Evolutionary conservation across 2,888 invertebrate genomes (phyloP), one percentile per base, ranked within the genome.

Genomic region (Malthinus flaveolus): DNA sequence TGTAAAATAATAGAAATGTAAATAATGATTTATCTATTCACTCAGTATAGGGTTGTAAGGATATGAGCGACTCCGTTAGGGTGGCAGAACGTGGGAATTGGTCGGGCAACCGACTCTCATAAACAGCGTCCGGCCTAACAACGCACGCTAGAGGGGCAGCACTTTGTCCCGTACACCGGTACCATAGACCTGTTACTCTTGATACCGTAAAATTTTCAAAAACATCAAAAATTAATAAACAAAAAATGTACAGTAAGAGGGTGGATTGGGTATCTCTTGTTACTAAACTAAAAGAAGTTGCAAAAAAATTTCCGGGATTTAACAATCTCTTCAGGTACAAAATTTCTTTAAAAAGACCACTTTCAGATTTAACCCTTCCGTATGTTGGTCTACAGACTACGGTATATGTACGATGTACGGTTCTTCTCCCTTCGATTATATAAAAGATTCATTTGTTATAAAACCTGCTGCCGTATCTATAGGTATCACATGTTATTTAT

Each of bases 51-150:
- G 75, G 73, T 73, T 74, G 71, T 67, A 70, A 69, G 72, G 71
- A 73, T 72, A 74, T 71, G 71, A 23, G 23, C 5, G 23, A 71
- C 71, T 70, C 65, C 66, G 66, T 66, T 75, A 67, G 77, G 76
- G 75, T 74, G 73, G 73, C 62, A 68, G 72, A 74, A 75, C 77
- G 77, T 77, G 77, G 77, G 77, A 77, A 77, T 75, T 75, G 68
- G 68, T 69, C 70, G 68, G 70, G 69, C 71, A 73, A 69, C 69
- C 70, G 71, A 71, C 76, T 77, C 76, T 77, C 77, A 77, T 77
- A 73, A 52, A 67, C 66, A 68, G 65, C 65, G 69, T 67, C 68
- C 65, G 66, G 65, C 62, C 55, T 44, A 59, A 49, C 50, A 36
- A 55, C 59, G 55, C 59, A 59, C 59, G 55, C 59, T 55, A 56